phyloP scores from a whole-genome alignment of 2,113 vertebrate genomes.

The Pterocles burchelli region DNA sequence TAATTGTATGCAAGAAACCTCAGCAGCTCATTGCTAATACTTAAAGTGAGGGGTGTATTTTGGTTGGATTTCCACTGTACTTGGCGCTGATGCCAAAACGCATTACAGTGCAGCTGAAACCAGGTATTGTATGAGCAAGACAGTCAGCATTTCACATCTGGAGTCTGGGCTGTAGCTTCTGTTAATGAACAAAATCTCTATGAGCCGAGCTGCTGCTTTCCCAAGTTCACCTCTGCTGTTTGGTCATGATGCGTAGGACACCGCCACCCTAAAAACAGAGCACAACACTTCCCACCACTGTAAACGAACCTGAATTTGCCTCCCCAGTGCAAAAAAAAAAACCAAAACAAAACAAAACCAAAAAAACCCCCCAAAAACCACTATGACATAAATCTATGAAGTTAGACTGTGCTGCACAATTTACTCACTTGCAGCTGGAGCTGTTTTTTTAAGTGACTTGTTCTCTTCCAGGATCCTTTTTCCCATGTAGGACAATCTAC shows the following conservation, averaged over 20 bases:
- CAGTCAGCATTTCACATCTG: background rate
- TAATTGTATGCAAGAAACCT: slow-evolving; percentile 50
- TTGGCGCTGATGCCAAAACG: slow-evolving; percentile 8
- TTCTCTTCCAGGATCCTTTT: background rate
- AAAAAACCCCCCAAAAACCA: too few relatives aligned
- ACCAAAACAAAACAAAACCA: background rate
- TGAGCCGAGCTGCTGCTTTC: background rate
- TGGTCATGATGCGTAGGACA: background rate
- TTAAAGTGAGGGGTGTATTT: background rate
- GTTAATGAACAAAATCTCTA: background rate
- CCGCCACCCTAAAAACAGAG: background rate
- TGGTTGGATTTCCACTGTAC: slow-evolving; percentile 39
- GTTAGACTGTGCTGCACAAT: background rate
- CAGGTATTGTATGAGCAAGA: background rate
- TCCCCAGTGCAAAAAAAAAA: too few relatives aligned
- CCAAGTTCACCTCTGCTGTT: background rate
- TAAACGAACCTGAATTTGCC: background rate
- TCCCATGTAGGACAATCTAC: background rate
- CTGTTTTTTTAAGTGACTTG: background rate
- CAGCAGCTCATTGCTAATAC: background rate
- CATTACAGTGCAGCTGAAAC: slow-evolving; percentile 27
- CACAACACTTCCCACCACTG: background rate
- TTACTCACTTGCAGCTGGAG: background rate
- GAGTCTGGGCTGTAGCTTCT: background rate
- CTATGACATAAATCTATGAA: background rate